Percentiles rank a stretch among this genome's conserved stretches.
phyloP scores from a whole-genome alignment of 1,140 invertebrate genomes.

The Samia ricini region DNA sequence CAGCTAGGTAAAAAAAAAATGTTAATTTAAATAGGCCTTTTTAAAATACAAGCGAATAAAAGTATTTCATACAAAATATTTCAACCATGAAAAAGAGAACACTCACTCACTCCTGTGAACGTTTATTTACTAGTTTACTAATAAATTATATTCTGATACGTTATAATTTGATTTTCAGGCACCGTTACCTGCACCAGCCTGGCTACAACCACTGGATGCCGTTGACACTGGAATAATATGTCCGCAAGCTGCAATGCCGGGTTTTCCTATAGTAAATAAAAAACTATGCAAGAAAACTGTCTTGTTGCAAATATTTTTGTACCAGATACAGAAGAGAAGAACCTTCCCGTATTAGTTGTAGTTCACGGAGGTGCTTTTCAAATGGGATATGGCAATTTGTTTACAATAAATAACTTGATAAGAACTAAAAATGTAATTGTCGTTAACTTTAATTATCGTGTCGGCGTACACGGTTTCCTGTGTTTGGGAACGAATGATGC shows the following conservation, averaged over 20 bases:
- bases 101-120: not conserved
- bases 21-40: no score
- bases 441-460: slow-evolving; percentile 36
- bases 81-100: no score
- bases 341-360: no score
- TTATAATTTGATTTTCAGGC: slow-evolving; percentile 31
- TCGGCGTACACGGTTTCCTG: slow-evolving; percentile 35
- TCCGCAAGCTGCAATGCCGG: slow-evolving; percentile 27
- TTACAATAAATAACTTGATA: slow-evolving; percentile 16
- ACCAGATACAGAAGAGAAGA: slow-evolving; percentile 41
- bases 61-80: no score
- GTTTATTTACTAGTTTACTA: not conserved
- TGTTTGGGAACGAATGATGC: no score
- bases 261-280: not conserved
- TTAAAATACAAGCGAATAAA: no score
- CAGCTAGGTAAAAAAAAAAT: no score
- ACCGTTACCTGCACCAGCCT: slow-evolving; percentile 41
- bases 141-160: not conserved
- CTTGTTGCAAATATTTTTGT: slow-evolving; percentile 53
- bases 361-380: no score
- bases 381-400: slow-evolving; percentile 27
- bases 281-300: no score
- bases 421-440: slow-evolving; percentile 24
- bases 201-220: slow-evolving; percentile 40
- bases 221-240: no score